phyloP scores from a whole-genome alignment of 2,888 invertebrate species.

The Lampropteryx suffumata region DNA sequence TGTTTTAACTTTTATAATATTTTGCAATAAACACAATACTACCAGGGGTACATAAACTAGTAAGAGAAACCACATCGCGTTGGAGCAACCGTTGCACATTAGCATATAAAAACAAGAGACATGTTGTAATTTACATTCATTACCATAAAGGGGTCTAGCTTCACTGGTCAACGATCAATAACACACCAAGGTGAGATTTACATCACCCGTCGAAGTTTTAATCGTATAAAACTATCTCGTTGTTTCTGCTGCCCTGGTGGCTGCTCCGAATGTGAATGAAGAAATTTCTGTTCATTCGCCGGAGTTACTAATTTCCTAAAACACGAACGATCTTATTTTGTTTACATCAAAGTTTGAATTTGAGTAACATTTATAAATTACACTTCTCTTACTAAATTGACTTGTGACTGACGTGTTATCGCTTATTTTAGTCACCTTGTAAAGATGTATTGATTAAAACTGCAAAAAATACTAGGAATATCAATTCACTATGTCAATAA shows the following conservation, averaged over 20 bases:
- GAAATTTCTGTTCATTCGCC: slow-evolving; percentile 21
- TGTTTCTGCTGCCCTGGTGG: slow-evolving; percentile 27
- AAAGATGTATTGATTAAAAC: too few species aligned
- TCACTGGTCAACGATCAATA: slow-evolving; percentile 23
- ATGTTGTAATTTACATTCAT: slow-evolving; percentile 22
- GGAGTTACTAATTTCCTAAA: too few species aligned
- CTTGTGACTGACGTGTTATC: too few species aligned
- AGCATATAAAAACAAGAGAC: slow-evolving; percentile 20
- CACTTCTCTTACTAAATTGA: too few species aligned
- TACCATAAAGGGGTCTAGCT: slow-evolving; percentile 20
- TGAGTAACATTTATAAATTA: too few species aligned
- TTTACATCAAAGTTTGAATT: too few species aligned
- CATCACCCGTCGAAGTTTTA: slow-evolving; percentile 19
- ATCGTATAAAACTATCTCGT: slow-evolving; percentile 17
- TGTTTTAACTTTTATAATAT: slow-evolving; percentile 2
- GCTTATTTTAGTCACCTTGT: too few species aligned
- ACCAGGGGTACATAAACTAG: slow-evolving; percentile 19
- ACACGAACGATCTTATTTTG: too few species aligned
- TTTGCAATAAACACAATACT: slow-evolving; percentile 22
- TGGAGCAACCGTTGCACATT: slow-evolving; percentile 12
- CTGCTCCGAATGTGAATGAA: slow-evolving; percentile 22
- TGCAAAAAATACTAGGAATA: too few species aligned
- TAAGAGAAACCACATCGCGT: slow-evolving; percentile 5
- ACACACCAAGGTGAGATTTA: slow-evolving; percentile 24
- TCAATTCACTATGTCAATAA: too few species aligned